Evolutionary conservation across 2,113 vertebrate genomes (phyloP).

Genomic region (Parotia lawesii): DNA sequence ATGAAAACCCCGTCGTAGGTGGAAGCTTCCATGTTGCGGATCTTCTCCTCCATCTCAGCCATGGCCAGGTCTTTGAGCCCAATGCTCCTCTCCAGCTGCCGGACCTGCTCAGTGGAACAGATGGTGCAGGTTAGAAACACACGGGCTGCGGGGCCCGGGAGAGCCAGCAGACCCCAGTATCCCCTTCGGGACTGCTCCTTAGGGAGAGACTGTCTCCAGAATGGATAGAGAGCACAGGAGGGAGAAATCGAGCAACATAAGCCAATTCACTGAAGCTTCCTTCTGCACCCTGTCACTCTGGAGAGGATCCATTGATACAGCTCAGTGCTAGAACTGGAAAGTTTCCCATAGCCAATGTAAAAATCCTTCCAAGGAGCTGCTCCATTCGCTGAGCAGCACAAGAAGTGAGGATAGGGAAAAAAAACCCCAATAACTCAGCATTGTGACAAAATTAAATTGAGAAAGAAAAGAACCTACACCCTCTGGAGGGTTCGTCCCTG

Average conservation of each 20-base stretch:
- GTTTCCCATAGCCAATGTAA: not conserved
- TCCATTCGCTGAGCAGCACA: not conserved
- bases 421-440: not conserved
- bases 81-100: slow-evolving; percentile 85
- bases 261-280: not conserved
- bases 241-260: not conserved
- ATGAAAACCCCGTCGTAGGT: slow-evolving; percentile 88
- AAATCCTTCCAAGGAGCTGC: not conserved
- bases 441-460: not conserved
- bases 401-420: not conserved
- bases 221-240: rapidly evolving
- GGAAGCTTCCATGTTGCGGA: slow-evolving; percentile 81
- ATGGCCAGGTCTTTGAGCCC: slow-evolving; percentile 85
- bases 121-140: not conserved
- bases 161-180: not conserved
- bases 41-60: slow-evolving; percentile 81
- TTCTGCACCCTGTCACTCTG: not conserved
- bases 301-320: not conserved
- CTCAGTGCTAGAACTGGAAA: not conserved
- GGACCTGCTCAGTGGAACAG: slow-evolving; percentile 72
- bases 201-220: not conserved
- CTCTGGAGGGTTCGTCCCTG: not conserved
- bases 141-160: not conserved
- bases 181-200: rapidly evolving
- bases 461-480: not conserved